These are phyloP conservation scores for Rynchops niger DNA, from an alignment of 2,113 vertebrate species.

Conservation along the genomic window DNA sequence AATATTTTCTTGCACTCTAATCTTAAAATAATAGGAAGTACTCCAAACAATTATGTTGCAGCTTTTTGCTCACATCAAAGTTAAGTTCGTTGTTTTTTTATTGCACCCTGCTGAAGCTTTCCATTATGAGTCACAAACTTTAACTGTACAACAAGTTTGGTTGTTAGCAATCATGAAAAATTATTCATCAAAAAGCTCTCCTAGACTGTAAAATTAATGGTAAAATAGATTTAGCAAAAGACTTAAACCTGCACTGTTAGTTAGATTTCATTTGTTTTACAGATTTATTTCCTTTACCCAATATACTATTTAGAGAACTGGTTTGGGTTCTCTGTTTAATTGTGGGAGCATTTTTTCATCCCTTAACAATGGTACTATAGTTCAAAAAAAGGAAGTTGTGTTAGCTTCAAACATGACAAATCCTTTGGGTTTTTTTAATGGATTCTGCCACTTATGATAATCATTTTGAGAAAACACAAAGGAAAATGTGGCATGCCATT, in stretches of 20 bases:
- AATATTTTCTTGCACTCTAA: background rate
- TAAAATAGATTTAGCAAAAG: background rate
- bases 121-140: background rate
- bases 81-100: background rate
- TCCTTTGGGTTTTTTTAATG: background rate
- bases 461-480: background rate
- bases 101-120: background rate
- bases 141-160: background rate
- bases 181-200: background rate
- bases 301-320: background rate
- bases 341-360: background rate
- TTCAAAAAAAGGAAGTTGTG: background rate
- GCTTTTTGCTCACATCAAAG: background rate
- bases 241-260: background rate
- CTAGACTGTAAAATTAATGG: background rate
- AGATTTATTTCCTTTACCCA: background rate
- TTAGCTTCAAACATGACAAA: background rate
- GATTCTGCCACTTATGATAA: background rate
- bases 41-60: background rate
- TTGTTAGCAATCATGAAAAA: background rate
- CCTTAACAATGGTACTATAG: background rate
- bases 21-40: slow-evolving; percentile 7
- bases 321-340: background rate
- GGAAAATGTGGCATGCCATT: background rate
- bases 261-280: background rate